Evolutionary conservation across 53 echinoderm and acorn worm genomes (phyloP).

Genomic region (Arbacia lixula): DNA sequence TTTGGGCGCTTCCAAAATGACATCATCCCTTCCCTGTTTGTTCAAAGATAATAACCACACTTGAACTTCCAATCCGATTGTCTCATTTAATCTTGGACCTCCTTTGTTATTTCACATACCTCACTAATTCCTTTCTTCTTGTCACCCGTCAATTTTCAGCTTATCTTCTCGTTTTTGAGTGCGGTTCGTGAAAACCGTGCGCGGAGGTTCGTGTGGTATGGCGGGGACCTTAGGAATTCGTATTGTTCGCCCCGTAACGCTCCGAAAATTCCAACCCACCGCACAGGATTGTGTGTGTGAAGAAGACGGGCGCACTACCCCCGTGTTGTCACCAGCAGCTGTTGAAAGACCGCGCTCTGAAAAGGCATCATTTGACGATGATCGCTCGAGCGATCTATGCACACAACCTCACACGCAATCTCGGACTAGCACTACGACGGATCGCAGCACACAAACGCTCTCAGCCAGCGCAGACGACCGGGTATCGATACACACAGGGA

Average conservation of each 20-base stretch:
- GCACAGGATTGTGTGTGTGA: background rate
- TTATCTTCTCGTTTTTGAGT: background rate
- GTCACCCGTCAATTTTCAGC: background rate
- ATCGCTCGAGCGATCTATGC: background rate
- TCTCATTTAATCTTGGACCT: no score
- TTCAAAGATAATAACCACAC: no score
- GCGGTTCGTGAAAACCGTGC: background rate
- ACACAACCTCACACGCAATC: slow-evolving; percentile 14
- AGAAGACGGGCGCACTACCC: background rate
- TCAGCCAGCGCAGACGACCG: background rate
- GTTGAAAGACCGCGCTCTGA: background rate
- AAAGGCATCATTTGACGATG: background rate
- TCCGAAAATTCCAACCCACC: slow-evolving; percentile 24
- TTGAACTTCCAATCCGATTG: no score
- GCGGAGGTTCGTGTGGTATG: background rate
- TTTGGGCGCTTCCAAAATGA: no score
- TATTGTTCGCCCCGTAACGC: slow-evolving; percentile 45
- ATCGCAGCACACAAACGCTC: slow-evolving; percentile 10
- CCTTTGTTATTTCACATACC: background rate
- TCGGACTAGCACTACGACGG: background rate
- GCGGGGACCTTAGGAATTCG: slow-evolving; percentile 39
- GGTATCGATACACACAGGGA: background rate
- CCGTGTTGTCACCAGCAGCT: no score
- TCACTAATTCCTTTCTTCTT: background rate
- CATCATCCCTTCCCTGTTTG: no score